Conservation (phyloP, 2,113 vertebrate species). For the Lepus timidus region DNA sequence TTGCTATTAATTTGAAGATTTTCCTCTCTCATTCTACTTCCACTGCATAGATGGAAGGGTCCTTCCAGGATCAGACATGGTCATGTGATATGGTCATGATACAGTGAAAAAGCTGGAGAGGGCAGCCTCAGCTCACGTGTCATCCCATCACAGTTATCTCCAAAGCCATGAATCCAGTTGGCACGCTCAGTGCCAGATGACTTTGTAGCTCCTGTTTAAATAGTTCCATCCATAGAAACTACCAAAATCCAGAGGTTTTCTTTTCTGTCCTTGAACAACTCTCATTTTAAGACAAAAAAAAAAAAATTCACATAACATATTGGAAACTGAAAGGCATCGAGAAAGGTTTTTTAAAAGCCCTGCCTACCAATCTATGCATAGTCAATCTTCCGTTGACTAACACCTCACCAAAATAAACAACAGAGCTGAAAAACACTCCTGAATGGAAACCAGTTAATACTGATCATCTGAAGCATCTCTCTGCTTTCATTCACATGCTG, state of each 20-base stretch:
- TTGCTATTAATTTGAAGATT: not conserved
- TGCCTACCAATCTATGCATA: not conserved
- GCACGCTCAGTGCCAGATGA: not conserved
- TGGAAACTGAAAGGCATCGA: not conserved
- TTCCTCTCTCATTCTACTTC: not conserved
- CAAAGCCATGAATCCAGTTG: not conserved
- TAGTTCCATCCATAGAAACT: not conserved
- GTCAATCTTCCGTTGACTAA: not conserved
- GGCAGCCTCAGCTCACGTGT: accelerated
- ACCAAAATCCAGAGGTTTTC: not conserved
- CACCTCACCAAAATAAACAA: not conserved
- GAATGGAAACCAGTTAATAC: not conserved
- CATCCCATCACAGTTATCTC: not conserved
- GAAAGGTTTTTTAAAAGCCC: not conserved
- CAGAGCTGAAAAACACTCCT: not conserved
- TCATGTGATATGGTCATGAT: not conserved
- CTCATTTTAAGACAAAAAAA: not conserved
- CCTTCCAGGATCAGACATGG: not conserved
- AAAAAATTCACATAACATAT: not conserved
- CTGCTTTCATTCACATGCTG: not conserved
- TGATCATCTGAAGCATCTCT: not conserved
- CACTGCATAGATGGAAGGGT: not conserved
- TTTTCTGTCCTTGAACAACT: not conserved
- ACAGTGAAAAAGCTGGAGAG: not conserved
- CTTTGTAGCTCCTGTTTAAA: not conserved